Evolutionary conservation across 1,140 invertebrate genomes (phyloP), one percentile per base, ranked within the genome.

Genomic region (Portunus trituberculatus): DNA sequence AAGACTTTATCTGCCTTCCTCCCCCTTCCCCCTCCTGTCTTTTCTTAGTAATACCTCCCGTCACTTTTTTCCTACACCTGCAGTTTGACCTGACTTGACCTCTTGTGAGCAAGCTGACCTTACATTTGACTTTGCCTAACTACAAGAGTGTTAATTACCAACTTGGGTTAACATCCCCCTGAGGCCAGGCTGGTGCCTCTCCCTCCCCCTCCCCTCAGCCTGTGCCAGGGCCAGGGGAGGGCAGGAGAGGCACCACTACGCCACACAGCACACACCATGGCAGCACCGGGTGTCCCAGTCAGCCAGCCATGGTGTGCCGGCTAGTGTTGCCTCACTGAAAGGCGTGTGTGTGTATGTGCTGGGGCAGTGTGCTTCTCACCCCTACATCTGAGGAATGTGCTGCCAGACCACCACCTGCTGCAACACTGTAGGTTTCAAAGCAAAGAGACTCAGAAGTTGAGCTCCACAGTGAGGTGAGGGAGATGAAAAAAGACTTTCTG

Each of bases 31-130:
- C 59, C 90, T 91, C 31, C 52, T 76, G 52, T 32, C 48, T 29
- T 16, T 46, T 59, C 46, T 29, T 48, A 29, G 45, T 28, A 16
- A 14, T 52, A 87, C 45, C 25, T 67, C 16, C 83, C 67, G 25
- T 46, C 67, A 39, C 59, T 25, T 25, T 32, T 76, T n/a, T 82
- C 20, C 91, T 76, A 59, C 28, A 29, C 52, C 48, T 84, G 8
- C 39, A 82, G 46, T 83, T 87, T 52, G 94, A 93, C 91, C 84
- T 92, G 94, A 95, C 94, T 95, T 95, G 94, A 95, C 94, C 91
- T 92, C 67, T 28, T 89, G 84, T 92, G 83, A 95, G 91, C 94
- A 95, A 84, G 87, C 67, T 95, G 94, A 95, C 94, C 94, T 87
- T 92, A 92, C 84, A 83, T 89, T 84, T 86, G 67, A 92, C 90